A percentile compares a stretch with the other conserved stretches of the same genome.
Evolutionary conservation across 2,797 vertebrate species (phyloP).

Genomic region (Channallabes apus): DNA sequence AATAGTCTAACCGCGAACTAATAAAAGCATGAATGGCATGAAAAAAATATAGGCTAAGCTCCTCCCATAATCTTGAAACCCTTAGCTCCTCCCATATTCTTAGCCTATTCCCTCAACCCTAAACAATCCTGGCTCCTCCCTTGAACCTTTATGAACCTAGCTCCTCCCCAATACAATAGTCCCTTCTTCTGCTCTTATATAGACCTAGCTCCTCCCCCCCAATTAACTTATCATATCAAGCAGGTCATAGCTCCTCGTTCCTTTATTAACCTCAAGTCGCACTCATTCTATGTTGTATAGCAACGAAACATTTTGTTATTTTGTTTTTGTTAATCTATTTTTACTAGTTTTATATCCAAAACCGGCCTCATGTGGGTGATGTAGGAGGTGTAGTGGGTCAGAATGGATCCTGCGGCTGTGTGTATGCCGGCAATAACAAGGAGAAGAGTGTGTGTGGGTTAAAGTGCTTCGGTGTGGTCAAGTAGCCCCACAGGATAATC

Average conservation of each 20-base stretch:
- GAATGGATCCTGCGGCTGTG: neutral
- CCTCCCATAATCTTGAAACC: neutral
- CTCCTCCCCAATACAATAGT: neutral
- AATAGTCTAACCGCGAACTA: too few species aligned
- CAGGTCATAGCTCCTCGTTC: neutral
- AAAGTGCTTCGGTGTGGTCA: neutral
- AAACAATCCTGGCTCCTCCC: too few species aligned
- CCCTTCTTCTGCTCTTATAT: neutral
- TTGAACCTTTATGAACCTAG: neutral
- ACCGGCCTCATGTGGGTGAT: neutral
- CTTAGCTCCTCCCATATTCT: neutral
- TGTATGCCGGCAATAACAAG: neutral
- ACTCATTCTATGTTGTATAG: neutral
- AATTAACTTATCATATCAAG: neutral
- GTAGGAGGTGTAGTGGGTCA: constrained; percentile 1
- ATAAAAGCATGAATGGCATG: too few species aligned
- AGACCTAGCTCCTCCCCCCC: neutral
- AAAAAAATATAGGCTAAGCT: neutral
- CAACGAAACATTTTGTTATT: too few species aligned
- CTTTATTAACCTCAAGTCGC: neutral
- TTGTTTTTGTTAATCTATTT: neutral
- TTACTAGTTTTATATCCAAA: neutral
- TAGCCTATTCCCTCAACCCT: neutral
- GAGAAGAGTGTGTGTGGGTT: neutral
- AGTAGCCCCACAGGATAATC: constrained; percentile 5